These are phyloP conservation scores for Lichenostomus cassidix DNA, from an alignment of 2,113 vertebrate genomes.

Conservation along the genomic window DNA sequence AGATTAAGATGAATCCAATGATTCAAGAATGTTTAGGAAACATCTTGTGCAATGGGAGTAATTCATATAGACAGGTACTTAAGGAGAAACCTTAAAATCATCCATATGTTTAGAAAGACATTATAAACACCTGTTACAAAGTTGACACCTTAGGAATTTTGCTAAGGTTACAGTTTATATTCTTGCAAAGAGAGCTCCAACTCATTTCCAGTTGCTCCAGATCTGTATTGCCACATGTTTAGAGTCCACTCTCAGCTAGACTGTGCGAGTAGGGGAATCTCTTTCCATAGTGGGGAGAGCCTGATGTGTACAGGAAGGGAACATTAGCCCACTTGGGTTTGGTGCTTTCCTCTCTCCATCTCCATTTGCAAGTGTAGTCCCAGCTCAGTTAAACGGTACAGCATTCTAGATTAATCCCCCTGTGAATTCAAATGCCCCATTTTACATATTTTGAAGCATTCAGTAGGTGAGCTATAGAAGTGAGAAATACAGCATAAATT, in stretches of 20 bases:
- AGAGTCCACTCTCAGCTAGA: neutral
- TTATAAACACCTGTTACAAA: neutral
- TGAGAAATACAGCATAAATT: neutral
- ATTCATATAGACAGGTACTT: conserved; percentile 25
- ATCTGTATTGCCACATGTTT: neutral
- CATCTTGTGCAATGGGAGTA: neutral
- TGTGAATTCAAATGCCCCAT: neutral
- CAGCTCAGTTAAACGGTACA: neutral
- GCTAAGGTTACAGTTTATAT: neutral
- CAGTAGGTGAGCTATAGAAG: neutral
- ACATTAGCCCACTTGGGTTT: neutral
- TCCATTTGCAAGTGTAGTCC: neutral
- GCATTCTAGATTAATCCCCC: neutral
- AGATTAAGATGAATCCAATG: neutral
- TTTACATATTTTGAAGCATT: neutral
- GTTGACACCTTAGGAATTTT: neutral
- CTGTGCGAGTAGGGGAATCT: neutral
- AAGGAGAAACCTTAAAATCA: conserved; percentile 8
- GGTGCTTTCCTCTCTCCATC: neutral
- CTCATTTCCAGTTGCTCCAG: neutral
- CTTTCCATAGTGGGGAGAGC: neutral
- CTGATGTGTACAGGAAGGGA: neutral
- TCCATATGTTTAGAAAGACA: conserved; percentile 33
- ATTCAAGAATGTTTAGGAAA: conserved; percentile 32
- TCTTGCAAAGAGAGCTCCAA: neutral